These are phyloP conservation scores for Volucella inflata DNA, from an alignment of 2,888 invertebrate genomes.

Conservation along the genomic window DNA sequence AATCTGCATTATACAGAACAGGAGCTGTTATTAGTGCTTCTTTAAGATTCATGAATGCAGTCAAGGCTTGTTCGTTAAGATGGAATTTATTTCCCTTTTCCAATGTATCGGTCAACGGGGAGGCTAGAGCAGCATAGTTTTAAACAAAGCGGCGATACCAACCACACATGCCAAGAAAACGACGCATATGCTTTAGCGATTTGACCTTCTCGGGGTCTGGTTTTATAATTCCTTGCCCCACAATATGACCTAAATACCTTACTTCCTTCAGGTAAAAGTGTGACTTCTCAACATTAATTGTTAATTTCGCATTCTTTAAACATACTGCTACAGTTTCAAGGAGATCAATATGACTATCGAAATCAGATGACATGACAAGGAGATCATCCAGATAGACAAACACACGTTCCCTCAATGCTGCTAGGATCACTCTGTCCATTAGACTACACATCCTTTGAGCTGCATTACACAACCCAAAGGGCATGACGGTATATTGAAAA, in stretches of 20 bases:
- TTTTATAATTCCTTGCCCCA: slow-evolving; percentile 37
- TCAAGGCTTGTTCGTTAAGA: slow-evolving; percentile 5
- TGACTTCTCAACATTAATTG: slow-evolving; percentile 55
- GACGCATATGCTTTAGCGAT: slow-evolving; percentile 69
- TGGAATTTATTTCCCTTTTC: slow-evolving; percentile 31
- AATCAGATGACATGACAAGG: slow-evolving; percentile 40
- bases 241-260: slow-evolving; percentile 44
- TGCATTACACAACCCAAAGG: slow-evolving; percentile 64
- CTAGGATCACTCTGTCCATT: slow-evolving; percentile 58
- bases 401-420: slow-evolving; percentile 31
- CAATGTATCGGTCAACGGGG: slow-evolving; percentile 35
- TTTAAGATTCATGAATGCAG: slow-evolving; percentile 42
- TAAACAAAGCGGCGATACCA: slow-evolving; percentile 71
- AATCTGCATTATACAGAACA: slow-evolving; percentile 48
- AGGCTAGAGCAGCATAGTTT: slow-evolving; percentile 53
- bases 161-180: slow-evolving; percentile 72
- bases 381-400: slow-evolving; percentile 69
- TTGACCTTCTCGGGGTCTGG: slow-evolving; percentile 54
- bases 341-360: slow-evolving; percentile 44
- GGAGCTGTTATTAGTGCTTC: slow-evolving; percentile 38
- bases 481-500: slow-evolving; percentile 58
- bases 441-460: slow-evolving; percentile 55
- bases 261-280: slow-evolving; percentile 50
- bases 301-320: slow-evolving; percentile 47
- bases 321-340: slow-evolving; percentile 42